phyloP scores from a whole-genome alignment of 2,113 vertebrate genomes.

The Pterocles orientalis region DNA sequence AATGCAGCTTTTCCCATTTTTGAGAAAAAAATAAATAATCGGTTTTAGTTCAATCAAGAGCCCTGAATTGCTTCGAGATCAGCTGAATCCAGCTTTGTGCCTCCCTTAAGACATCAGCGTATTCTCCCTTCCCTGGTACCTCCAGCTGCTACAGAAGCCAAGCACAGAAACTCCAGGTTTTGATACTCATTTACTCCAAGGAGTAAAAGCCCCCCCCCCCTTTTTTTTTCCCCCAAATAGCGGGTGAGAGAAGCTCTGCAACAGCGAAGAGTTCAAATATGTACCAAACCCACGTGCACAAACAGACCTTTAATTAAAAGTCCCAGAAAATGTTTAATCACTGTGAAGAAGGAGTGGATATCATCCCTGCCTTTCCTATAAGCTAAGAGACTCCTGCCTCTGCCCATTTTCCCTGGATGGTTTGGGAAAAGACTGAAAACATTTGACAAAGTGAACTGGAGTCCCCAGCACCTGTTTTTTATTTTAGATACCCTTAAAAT shows the following conservation, averaged over 20 bases:
- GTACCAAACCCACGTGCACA: slow-evolving; percentile 50
- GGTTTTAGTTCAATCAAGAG: background rate
- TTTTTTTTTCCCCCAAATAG: background rate
- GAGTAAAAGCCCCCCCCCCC: slow-evolving; percentile 50
- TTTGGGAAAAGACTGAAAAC: background rate
- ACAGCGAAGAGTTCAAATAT: slow-evolving; percentile 40
- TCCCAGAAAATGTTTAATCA: background rate
- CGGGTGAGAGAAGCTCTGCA: background rate
- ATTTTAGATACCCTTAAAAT: background rate
- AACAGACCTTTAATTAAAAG: background rate
- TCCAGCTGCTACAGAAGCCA: slow-evolving; percentile 56
- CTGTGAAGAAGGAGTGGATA: background rate
- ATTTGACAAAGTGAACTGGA: background rate
- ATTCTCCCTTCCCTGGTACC: background rate
- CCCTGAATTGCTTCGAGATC: background rate
- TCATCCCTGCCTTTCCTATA: background rate
- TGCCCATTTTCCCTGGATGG: background rate
- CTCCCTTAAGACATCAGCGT: background rate
- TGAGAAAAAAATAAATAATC: background rate
- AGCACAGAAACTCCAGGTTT: slow-evolving; percentile 42
- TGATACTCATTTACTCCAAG: slow-evolving; percentile 40
- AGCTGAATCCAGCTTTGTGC: background rate
- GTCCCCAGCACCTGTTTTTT: background rate
- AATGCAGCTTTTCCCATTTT: background rate
- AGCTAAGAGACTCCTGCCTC: background rate